Percentiles rank a stretch among this genome's conserved stretches.
These are phyloP conservation scores for Plecotus auritus DNA, from an alignment of 2,113 vertebrate genomes.

Conservation along the genomic window DNA sequence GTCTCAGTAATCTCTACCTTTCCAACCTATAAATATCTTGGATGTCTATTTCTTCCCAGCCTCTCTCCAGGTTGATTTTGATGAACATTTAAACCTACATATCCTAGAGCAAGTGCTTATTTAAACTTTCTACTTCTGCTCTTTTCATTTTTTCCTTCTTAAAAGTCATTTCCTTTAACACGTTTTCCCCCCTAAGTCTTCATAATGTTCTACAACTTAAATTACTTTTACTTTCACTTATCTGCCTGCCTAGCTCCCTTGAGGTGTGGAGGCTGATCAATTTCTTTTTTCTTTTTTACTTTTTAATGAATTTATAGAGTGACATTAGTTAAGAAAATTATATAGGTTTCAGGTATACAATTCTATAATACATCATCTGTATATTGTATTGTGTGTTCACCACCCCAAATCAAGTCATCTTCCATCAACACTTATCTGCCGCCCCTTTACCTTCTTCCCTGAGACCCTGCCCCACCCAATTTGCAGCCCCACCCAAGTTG, in stretches of 20 bases:
- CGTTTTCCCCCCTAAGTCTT: neutral
- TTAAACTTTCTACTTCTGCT: neutral
- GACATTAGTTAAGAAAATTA: neutral
- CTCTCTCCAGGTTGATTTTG: neutral
- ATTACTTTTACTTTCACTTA: slow-evolving; percentile 32
- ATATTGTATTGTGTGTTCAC: neutral
- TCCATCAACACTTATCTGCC: neutral
- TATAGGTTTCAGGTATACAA: neutral
- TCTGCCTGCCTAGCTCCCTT: neutral
- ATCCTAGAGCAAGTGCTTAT: neutral
- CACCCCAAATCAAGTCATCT: neutral
- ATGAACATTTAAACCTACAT: neutral
- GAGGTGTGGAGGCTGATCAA: neutral
- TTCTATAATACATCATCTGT: neutral
- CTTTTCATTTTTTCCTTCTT: neutral
- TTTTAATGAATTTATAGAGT: neutral
- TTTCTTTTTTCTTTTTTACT: neutral
- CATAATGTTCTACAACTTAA: neutral
- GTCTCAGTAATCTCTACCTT: slow-evolving; percentile 13
- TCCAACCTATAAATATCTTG: neutral
- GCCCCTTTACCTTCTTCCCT: neutral
- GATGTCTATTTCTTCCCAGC: neutral
- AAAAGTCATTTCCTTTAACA: slow-evolving; percentile 31
- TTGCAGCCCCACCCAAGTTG: too few species aligned
- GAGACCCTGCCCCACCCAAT: neutral